phyloP scores from a whole-genome alignment of 2,113 vertebrate species.

The Tor tambroides region DNA sequence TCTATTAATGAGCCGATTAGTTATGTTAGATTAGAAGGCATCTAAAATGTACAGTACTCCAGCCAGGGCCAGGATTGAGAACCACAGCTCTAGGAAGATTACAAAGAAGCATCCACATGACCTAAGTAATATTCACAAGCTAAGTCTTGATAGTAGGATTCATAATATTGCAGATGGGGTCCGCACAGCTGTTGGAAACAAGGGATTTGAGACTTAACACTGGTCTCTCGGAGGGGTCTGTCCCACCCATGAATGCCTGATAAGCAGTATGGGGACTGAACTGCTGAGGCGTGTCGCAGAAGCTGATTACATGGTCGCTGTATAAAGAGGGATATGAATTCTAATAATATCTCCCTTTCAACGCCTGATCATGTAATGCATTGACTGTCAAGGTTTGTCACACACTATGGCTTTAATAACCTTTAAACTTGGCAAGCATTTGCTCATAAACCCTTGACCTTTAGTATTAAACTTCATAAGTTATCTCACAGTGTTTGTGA shows the following conservation, averaged over 20 bases:
- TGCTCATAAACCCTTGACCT: neutral
- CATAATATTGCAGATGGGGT: neutral
- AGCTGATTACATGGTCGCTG: constrained; percentile 6
- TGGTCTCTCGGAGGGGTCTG: neutral
- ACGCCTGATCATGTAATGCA: neutral
- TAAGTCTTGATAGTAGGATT: constrained; percentile 10
- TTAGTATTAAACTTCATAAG: neutral
- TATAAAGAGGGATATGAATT: neutral
- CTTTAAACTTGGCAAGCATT: constrained; percentile 5
- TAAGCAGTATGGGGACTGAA: neutral
- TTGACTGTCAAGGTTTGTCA: neutral
- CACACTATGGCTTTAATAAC: neutral
- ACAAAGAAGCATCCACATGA: constrained; percentile 16
- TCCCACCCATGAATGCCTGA: neutral
- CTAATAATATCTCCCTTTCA: neutral
- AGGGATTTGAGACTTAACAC: constrained; percentile 30
- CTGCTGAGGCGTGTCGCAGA: neutral
- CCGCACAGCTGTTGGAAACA: constrained; percentile 15
- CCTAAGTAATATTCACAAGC: constrained; percentile 2
- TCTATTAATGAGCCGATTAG: neutral
- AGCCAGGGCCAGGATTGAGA: constrained; percentile 6
- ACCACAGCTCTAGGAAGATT: constrained; percentile 30
- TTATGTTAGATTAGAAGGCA: neutral
- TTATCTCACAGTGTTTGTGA: neutral
- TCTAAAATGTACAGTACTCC: neutral